Evolutionary conservation across 2,113 vertebrate species (phyloP).

Genomic region (Anoura caudifer): DNA sequence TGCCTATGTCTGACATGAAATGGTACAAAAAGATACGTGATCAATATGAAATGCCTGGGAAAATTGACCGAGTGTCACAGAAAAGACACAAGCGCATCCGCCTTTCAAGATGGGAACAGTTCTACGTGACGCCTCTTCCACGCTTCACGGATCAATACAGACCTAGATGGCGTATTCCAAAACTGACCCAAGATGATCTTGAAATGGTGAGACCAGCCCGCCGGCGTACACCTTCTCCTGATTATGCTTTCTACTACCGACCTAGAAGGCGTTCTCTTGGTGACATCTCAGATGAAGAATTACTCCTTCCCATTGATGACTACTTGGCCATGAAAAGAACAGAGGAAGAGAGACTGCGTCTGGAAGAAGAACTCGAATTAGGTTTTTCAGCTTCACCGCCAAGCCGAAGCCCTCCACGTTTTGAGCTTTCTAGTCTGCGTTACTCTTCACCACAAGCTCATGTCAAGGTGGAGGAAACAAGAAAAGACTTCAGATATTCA

Average conservation of each 20-base stretch:
- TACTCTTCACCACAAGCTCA: slow-evolving; percentile 85
- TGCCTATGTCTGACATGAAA: slow-evolving; percentile 97
- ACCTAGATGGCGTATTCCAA: slow-evolving; percentile 92
- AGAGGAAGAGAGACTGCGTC: slow-evolving; percentile 93
- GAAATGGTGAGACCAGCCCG: slow-evolving; percentile 97
- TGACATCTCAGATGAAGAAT: slow-evolving; percentile 94
- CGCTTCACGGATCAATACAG: slow-evolving; percentile 97
- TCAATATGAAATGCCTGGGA: slow-evolving; percentile 97
- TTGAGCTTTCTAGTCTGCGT: slow-evolving; percentile 92
- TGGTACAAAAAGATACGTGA: slow-evolving; percentile 98
- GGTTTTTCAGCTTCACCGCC: slow-evolving; percentile 96
- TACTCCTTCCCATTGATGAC: slow-evolving; percentile 94
- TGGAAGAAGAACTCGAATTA: slow-evolving; percentile 94
- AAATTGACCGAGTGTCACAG: slow-evolving; percentile 90
- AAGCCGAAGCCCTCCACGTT: slow-evolving; percentile 92
- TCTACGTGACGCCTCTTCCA: slow-evolving; percentile 95
- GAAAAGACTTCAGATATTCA: slow-evolving; percentile 86
- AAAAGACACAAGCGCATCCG: slow-evolving; percentile 96
- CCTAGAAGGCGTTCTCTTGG: slow-evolving; percentile 93
- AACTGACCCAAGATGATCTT: slow-evolving; percentile 93
- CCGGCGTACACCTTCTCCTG: slow-evolving; percentile 88
- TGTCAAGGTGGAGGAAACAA: slow-evolving; percentile 82
- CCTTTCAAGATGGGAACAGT: slow-evolving; percentile 98
- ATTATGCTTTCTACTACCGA: slow-evolving; percentile 89
- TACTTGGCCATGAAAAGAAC: slow-evolving; percentile 96